phyloP scores from a whole-genome alignment of 2,797 vertebrate species.

The Sibirionetta formosa region DNA sequence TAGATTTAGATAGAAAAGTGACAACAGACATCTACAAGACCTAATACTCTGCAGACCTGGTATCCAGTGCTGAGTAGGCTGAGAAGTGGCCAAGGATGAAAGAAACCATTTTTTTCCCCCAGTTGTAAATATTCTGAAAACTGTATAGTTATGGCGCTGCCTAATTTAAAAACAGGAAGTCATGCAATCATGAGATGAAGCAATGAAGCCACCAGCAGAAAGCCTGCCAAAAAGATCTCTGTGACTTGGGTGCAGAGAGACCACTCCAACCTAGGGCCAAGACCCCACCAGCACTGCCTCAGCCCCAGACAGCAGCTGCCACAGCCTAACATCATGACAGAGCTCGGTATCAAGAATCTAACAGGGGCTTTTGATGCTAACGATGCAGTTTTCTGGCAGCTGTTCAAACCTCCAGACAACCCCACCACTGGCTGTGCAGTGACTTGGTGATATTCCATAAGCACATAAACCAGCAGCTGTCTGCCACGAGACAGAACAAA shows the following conservation, averaged over 20 bases:
- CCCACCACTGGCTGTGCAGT: background rate
- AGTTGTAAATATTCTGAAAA: background rate
- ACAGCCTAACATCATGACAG: background rate
- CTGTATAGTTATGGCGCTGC: rapidly evolving
- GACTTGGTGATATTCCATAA: background rate
- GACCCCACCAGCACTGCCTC: background rate
- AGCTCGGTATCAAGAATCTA: rapidly evolving
- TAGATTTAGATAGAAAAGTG: background rate
- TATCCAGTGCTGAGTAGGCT: background rate
- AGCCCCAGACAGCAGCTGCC: background rate
- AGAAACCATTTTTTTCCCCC: no score
- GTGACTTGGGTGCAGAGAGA: rapidly evolving
- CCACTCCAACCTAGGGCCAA: background rate
- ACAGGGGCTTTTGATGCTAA: background rate
- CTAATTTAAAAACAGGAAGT: background rate
- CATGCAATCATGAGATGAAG: rapidly evolving
- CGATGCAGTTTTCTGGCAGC: background rate
- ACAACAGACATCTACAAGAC: background rate
- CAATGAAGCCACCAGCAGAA: background rate
- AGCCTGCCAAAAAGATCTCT: background rate
- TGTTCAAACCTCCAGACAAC: background rate
- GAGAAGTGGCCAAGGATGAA: background rate
- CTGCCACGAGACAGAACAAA: background rate
- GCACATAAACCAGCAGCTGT: background rate
- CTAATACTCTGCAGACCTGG: background rate